Conservation (phyloP, 2,888 invertebrate genomes). For the Amphipoea lucens region DNA sequence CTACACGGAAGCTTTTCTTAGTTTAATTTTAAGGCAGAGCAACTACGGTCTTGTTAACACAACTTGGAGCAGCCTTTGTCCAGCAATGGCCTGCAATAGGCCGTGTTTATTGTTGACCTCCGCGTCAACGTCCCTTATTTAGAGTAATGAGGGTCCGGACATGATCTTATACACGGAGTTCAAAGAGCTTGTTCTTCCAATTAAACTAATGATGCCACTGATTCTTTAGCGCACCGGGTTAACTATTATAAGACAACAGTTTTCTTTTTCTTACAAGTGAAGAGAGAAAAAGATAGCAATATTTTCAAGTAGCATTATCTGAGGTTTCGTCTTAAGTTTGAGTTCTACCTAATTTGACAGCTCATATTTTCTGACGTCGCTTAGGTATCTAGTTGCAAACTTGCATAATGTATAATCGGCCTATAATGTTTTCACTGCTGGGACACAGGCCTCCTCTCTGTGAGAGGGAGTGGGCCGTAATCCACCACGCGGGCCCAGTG, state of each 20-base stretch:
- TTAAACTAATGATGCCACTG: constrained; percentile 35
- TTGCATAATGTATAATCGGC: neutral
- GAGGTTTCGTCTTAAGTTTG: constrained; percentile 20
- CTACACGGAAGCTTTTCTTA: neutral
- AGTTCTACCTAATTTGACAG: constrained; percentile 5
- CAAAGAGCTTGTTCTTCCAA: constrained; percentile 23
- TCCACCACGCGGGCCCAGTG: neutral
- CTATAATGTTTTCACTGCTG: neutral
- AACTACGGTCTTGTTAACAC: constrained; percentile 20
- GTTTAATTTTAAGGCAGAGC: constrained; percentile 16
- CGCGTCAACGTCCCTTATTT: constrained; percentile 36
- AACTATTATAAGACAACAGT: constrained; percentile 18
- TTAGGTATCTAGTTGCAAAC: neutral
- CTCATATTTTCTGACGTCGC: neutral
- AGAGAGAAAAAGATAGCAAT: neutral
- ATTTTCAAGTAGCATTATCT: constrained; percentile 16
- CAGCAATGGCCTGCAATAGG: constrained; percentile 18
- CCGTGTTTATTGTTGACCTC: constrained; percentile 22
- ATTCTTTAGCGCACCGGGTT: constrained; percentile 9
- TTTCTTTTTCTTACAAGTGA: constrained; percentile 4
- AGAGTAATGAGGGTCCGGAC: constrained; percentile 39
- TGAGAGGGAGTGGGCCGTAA: neutral
- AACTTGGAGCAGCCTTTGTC: constrained; percentile 26
- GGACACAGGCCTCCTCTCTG: neutral
- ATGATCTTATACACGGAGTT: constrained; percentile 31